Conservation (phyloP, 2,113 vertebrate species). For the Syrrhaptes paradoxus region DNA sequence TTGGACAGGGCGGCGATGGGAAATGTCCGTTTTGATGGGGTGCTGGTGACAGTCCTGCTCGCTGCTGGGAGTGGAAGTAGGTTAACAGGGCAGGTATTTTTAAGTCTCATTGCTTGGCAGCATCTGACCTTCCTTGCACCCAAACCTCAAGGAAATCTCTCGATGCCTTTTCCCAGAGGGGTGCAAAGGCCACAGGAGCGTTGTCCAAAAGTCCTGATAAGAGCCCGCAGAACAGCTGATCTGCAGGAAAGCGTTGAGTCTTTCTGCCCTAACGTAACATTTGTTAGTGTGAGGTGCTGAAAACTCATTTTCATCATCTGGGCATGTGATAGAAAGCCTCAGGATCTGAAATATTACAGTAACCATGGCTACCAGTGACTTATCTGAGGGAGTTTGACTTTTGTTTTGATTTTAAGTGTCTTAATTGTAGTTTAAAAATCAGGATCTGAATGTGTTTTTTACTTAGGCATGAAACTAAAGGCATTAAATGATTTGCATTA, state of each 20-base stretch:
- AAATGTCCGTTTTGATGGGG: not conserved
- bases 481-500: slow-evolving; percentile 62
- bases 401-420: slow-evolving; percentile 65
- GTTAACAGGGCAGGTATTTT: slow-evolving; percentile 39
- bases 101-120: not conserved
- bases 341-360: slow-evolving; percentile 64
- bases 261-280: not conserved
- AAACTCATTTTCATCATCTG: slow-evolving; percentile 44
- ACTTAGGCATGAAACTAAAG: slow-evolving; percentile 50
- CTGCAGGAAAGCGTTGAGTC: not conserved
- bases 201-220: not conserved
- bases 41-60: not conserved
- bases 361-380: slow-evolving; percentile 69
- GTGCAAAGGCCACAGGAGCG: not conserved
- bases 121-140: not conserved
- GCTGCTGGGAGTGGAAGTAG: not conserved
- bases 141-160: not conserved
- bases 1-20: not conserved
- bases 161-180: accelerated
- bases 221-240: not conserved
- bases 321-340: slow-evolving; percentile 44
- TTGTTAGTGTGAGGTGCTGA: slow-evolving; percentile 23
- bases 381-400: slow-evolving; percentile 70
- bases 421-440: slow-evolving; percentile 70
- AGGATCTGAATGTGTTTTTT: slow-evolving; percentile 29